These are phyloP conservation scores for Antigone vipio DNA, from an alignment of 2,113 vertebrate species.

Conservation along the genomic window DNA sequence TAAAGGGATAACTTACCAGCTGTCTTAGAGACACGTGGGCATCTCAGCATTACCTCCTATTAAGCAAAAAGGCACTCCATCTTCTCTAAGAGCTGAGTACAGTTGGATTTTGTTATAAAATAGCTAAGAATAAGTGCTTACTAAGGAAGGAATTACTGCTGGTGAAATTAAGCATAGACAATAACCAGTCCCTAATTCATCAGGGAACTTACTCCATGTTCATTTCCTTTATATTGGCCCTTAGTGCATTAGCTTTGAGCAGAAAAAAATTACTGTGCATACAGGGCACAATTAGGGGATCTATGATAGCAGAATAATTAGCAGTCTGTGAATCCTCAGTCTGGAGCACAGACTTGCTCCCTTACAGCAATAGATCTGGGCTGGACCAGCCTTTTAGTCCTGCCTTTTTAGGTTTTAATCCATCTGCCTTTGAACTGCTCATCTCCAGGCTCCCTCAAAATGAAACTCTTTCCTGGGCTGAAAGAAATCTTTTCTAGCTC, in stretches of 20 bases:
- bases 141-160: background rate
- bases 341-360: background rate
- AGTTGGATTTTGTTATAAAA: background rate
- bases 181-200: background rate
- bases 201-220: background rate
- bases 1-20: background rate
- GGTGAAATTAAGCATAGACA: background rate
- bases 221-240: background rate
- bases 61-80: background rate
- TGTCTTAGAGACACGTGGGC: background rate
- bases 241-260: background rate
- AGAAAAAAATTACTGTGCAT: background rate
- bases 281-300: background rate
- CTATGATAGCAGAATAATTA: background rate
- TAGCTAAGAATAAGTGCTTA: background rate
- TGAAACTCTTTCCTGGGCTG: background rate
- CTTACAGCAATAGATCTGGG: accelerated
- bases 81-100: background rate
- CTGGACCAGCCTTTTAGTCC: background rate
- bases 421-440: background rate
- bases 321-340: background rate
- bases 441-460: background rate
- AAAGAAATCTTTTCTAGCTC: background rate
- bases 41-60: background rate
- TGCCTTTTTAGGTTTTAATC: background rate